Conservation (phyloP, 2,888 invertebrate genomes). For the Dascillus cervinus region DNA sequence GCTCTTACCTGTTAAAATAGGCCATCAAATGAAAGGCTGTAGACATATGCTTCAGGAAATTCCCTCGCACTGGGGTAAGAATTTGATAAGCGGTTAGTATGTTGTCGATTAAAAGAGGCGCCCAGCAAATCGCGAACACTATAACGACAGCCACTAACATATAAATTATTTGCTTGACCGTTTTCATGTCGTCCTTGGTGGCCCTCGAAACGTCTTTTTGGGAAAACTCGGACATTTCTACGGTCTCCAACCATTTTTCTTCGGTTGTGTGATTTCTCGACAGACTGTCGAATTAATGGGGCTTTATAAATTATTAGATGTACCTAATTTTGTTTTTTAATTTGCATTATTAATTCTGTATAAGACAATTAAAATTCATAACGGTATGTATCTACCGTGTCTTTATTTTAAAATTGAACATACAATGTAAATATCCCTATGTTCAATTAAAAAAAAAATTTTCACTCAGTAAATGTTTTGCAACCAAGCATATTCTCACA, state of each 20-base stretch:
- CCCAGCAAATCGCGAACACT: constrained; percentile 63
- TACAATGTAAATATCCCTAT: no score
- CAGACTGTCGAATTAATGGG: no score
- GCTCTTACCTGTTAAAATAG: constrained; percentile 62
- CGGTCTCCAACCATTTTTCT: constrained; percentile 15
- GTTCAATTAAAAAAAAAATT: no score
- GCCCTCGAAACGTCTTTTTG: constrained; percentile 6
- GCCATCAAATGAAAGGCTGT: constrained; percentile 58
- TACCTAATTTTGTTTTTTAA: no score
- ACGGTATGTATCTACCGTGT: no score
- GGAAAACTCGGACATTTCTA: constrained; percentile 10
- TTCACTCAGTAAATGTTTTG: no score
- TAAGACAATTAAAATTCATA: no score
- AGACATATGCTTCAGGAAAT: constrained; percentile 51
- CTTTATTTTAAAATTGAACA: no score
- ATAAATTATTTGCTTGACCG: constrained; percentile 56
- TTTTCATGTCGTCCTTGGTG: constrained; percentile 27
- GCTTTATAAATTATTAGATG: no score
- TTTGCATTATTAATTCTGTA: no score
- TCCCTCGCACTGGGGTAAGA: constrained; percentile 45
- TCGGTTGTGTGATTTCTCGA: constrained; percentile 14
- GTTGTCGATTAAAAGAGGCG: constrained; percentile 57
- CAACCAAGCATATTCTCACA: no score
- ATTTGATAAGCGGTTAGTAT: constrained; percentile 54
- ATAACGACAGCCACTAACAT: constrained; percentile 65